Base-by-base conservation (phyloP, 2,888 invertebrate genomes). In the Lapara coniferarum region DNA sequence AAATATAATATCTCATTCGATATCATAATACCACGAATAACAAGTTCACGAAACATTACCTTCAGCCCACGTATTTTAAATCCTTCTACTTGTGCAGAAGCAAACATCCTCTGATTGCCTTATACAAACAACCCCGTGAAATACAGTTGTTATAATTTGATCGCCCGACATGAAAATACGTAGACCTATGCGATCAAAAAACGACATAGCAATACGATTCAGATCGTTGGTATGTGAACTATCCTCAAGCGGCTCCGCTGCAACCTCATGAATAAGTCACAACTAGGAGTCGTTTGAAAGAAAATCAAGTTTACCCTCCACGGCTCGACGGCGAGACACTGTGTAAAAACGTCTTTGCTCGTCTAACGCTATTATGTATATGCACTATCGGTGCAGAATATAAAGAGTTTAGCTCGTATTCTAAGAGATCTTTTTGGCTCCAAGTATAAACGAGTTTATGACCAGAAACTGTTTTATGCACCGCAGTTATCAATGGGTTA, bases 181-280 rank as follows among this genome's bases (percentile, higher is more conserved):
- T 5, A 37, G 37, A 37, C 0, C 37, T 7, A 37, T 37, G 5
- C 37, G 37, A 37, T 37, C 8, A 37, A 2, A 5, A 5, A 37
- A 37, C 37, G 8, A 2, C 10, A 51, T 46, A 46, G 12, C 10
- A 51, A 51, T 51, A 13, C n/a, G 53, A 53, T 53, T n/a, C 6
- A 25, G n/a, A 8, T n/a, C n/a, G 5, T 10, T 0, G n/a, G 10
- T 10, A 19, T 55, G 55, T 55, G 55, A 12, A 16, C 19, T 10
- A 0, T 7, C 55, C 55, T 55, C 19, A 51, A 57, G 12, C 10
- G 10, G 51, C 25, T 30, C 58, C 49, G 70, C 69, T 72, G 74
- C 73, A 74, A 69, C 74, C 58, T 74, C 73, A 75, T 75, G 75
- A 74, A 75, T 75, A 75, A 75, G 66, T 69, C 69, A 69, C 49